Evolutionary conservation across 2,888 invertebrate species (phyloP), one percentile per base, ranked within the genome.

Genomic region (Adela reaumurella): DNA sequence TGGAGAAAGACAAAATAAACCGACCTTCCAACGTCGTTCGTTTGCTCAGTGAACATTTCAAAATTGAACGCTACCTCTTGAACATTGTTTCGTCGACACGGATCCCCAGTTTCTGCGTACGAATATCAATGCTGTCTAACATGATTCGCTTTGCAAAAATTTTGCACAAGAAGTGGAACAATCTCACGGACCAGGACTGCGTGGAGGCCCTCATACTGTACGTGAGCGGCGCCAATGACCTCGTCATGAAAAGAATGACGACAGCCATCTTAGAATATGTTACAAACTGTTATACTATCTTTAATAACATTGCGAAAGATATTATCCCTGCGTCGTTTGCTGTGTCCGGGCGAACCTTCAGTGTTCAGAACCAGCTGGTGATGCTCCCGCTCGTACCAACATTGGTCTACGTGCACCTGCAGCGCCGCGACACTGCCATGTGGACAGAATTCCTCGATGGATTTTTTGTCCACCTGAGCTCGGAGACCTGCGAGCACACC

Each of bases 301-400:
- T 68, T 64, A 59, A 60, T 14, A 56, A 58, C 1, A 55, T 68
- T 2, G 24, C 5, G 5, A 24, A 6, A 4, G 8, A 24, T 24
- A 24, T 6, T 24, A 6, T 8, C 8, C 24, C 24, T 24, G 59
- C 59, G 2, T 55, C 57, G 35, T 56, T 57, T 42, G 54, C 60
- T 19, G 50, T 56, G 2, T 53, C 61, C 29, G 63, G 61, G 1
- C 61, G 60, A 28, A 66, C 62, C 28, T 54, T 65, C 11, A 62
- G 79, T 24, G 70, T 85, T 51, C 82, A 84, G 55, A 82, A 83
- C 59, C 85, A 87, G 62, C 66, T 87, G 54, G 62, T 87, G 18
- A 72, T 82, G 46, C 73, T 85, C 53, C 82, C 87, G 60, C 65
- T 89, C 14, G 64, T 88, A 44, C 90, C 91, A 0, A 62, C 87